Evolutionary conservation across 2,797 vertebrate species (phyloP), one percentile per base, ranked within the genome.

Genomic region (Otolemur crassicaudatus): DNA sequence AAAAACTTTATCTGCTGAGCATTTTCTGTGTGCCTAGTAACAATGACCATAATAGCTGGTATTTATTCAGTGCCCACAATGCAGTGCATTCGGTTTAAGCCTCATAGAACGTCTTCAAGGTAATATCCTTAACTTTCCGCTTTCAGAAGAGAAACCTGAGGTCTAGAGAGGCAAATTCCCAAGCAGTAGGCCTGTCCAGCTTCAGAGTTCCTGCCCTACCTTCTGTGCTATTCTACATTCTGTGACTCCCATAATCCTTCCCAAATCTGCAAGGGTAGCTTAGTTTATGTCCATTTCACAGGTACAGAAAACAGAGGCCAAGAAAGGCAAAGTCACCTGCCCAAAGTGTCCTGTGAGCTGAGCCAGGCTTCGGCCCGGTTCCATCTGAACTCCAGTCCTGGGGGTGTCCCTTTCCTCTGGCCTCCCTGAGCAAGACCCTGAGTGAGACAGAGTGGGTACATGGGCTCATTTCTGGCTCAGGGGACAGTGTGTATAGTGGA

Each of bases 301-400:
- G 86, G 9, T 40, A 11, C 40, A 49, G 40, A 83, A 85, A 85
- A 80, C 61, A 67, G 81, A 94, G 94, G 87, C 65, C 49, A 43
- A n/a, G 37, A 56, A 37, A 63, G 19, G 61, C 17, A 60, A 87
- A 67, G 40, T 29, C 56, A 61, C 1, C 34, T 23, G 5, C 31
- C 22, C 31, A 0, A 73, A 86, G 81, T 43, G 40, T 70, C 67
- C 4, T 5, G 34, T 27, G 67, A 90, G 76, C 60, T 27, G 19
- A 81, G 61, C 60, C 34, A 25, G 67, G 14, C 31, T 34, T 63
- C 8, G 2, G 40, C 70, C 79, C 43, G 20, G 5, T 29, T 40
- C n/a, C 46, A 4, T 31, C 2, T 3, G 63, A 88, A 23, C 43
- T 77, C 58, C 23, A 12, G 0, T 37, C 73, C 37, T 22, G 1